Evolutionary conservation across 2,113 vertebrate species (phyloP).

Genomic region (Perca schrenkii): DNA sequence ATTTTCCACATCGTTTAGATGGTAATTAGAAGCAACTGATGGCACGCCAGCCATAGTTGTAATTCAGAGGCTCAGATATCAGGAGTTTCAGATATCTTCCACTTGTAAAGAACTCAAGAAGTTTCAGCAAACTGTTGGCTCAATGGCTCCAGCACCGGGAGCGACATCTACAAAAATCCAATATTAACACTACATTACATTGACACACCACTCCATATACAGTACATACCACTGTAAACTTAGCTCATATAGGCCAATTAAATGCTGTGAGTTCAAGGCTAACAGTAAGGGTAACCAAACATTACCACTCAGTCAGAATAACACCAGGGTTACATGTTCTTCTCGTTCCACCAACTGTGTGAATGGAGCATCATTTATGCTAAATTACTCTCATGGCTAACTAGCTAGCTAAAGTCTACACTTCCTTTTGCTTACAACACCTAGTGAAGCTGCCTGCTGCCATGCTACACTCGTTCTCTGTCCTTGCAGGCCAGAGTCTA

Average conservation of each 20-base stretch:
- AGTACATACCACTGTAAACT: neutral
- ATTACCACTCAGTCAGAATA: neutral
- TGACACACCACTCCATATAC: neutral
- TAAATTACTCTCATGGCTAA: neutral
- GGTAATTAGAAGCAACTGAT: too few species aligned
- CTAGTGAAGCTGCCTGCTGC: neutral
- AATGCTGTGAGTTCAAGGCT: neutral
- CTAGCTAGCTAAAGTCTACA: neutral
- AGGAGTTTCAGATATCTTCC: neutral
- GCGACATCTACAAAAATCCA: neutral
- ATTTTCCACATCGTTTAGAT: too few species aligned
- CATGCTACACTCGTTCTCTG: neutral
- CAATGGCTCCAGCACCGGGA: neutral
- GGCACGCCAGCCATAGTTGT: neutral
- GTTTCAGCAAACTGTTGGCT: neutral
- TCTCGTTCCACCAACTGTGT: neutral
- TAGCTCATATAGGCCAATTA: neutral
- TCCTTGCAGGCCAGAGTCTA: constrained; percentile 87
- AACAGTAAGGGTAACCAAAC: neutral
- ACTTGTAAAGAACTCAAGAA: neutral
- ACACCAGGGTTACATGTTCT: neutral
- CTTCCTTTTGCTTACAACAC: neutral
- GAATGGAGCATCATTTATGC: neutral
- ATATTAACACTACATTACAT: neutral
- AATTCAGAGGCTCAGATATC: neutral